Base-by-base conservation (phyloP, 1,140 invertebrate genomes). In the Calephelis nemesis region DNA sequence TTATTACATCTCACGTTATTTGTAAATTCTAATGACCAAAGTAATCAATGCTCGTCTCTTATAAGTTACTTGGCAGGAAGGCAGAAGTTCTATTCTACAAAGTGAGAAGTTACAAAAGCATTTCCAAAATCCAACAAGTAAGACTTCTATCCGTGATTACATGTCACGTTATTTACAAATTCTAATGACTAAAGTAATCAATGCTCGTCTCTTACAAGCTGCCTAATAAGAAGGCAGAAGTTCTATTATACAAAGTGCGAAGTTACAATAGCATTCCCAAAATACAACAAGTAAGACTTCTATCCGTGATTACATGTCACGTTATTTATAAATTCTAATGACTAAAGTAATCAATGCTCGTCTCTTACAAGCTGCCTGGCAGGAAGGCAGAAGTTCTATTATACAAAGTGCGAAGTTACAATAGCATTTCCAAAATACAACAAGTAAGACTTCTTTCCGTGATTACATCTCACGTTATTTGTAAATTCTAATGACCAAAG, bases 391-490 rank as follows among this genome's bases (percentile, higher is more conserved):
- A 19, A 19, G 1, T 0, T 19, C 0, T 19, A 19, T 19, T 19
- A 0, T 19, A 19, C 0, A 19, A 19, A 19, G 15, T 19, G 15
- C 15, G 1, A 19, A 19, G 15, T 19, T 19, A 6, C 39, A 62
- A 62, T 45, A 45, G 13, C 62, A 30, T 49, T 15, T 11, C 5
- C 6, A 49, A 65, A 65, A 63, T 63, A 45, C 40, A 42, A 45
- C 48, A 40, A 42, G 13, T 47, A 50, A 45, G n/a, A 30, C 52
- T 65, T 49, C 19, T 48, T 40, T 30, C 52, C 40, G 10, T 63
- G 47, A 65, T 52, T 48, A 62, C 49, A 64, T 54, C 39, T 64
- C 48, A 65, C 40, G 60, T 52, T 67, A 49, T 69, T 69, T 66
- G 40, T 62, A 60, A 68, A 70, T 19, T 19, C 15, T 19, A 19